These are phyloP conservation scores for Brachionus rubens DNA, from an alignment of 1,140 invertebrate species.

Conservation along the genomic window DNA sequence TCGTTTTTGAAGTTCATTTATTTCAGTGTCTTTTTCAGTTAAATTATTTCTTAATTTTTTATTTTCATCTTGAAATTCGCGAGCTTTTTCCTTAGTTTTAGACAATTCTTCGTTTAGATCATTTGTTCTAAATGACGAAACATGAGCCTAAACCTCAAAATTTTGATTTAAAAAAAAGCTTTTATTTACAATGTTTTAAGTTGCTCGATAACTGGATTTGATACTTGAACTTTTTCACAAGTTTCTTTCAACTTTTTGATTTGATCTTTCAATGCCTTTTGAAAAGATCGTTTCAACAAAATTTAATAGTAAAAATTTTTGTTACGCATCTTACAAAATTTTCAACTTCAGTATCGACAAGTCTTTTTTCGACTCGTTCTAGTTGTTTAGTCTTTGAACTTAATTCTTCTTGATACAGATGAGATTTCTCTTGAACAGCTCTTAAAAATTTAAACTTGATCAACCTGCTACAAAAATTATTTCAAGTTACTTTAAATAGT, in stretches of 20 bases:
- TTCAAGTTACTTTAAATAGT: conserved; percentile 14
- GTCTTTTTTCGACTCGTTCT: conserved; percentile 12
- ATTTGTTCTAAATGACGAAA: too few relatives aligned
- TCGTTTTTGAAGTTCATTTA: not conserved
- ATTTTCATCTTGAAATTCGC: not conserved
- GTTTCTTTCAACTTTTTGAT: not conserved
- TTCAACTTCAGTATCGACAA: conserved; percentile 20
- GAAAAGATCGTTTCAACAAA: not conserved
- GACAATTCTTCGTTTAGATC: conserved; percentile 3
- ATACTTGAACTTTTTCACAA: not conserved
- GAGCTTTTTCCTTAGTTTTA: not conserved
- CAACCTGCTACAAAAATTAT: not conserved
- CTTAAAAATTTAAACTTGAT: not conserved
- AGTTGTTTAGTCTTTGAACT: conserved; percentile 1
- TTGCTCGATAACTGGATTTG: conserved; percentile 1
- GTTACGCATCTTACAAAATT: conserved; percentile 25
- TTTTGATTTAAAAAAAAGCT: too few relatives aligned
- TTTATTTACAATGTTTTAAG: conserved; percentile 27
- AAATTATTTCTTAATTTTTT: conserved; percentile 5
- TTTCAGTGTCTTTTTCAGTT: conserved; percentile 10
- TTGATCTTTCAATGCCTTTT: conserved; percentile 13
- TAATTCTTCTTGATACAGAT: conserved; percentile 31
- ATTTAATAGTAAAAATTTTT: too few relatives aligned
- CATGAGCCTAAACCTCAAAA: too few relatives aligned
- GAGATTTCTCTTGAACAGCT: conserved; percentile 37